These are phyloP conservation scores for Diadema setosum DNA, from an alignment of 35 echinoderm and acorn worm genomes.

Conservation along the genomic window DNA sequence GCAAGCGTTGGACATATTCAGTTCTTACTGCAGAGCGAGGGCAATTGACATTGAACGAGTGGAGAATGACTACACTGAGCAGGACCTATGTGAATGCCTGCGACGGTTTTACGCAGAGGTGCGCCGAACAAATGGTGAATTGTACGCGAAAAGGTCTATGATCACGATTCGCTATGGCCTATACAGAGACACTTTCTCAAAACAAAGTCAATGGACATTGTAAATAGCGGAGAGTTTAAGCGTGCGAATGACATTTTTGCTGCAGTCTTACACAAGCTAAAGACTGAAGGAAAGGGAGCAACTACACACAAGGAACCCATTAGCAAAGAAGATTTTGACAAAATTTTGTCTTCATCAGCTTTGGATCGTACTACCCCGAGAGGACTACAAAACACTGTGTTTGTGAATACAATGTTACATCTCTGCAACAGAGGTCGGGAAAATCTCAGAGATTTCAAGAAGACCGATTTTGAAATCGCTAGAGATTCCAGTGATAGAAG, in stretches of 20 bases:
- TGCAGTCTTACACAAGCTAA: neutral
- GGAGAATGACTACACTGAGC: too few species aligned
- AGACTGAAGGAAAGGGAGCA: neutral
- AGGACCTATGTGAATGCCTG: too few species aligned
- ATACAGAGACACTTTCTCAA: too few species aligned
- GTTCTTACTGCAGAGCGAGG: too few species aligned
- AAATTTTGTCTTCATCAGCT: constrained; percentile 13
- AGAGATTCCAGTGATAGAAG: neutral
- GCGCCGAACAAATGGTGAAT: too few species aligned
- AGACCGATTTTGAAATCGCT: neutral
- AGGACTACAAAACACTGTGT: constrained; percentile 29
- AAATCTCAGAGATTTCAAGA: constrained; percentile 16
- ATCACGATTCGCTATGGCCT: too few species aligned
- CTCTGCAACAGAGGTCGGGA: constrained; percentile 38
- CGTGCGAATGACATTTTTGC: neutral
- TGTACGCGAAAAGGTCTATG: too few species aligned
- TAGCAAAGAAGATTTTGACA: neutral
- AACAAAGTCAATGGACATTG: neutral
- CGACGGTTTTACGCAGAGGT: too few species aligned
- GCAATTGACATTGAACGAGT: too few species aligned
- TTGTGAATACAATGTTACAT: constrained; percentile 31
- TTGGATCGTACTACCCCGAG: neutral
- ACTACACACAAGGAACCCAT: constrained; percentile 10
- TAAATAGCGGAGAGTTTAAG: neutral
- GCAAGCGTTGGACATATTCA: too few species aligned